Base-by-base conservation (phyloP, 2,888 invertebrate genomes). In the Liposcelis brunnea region DNA sequence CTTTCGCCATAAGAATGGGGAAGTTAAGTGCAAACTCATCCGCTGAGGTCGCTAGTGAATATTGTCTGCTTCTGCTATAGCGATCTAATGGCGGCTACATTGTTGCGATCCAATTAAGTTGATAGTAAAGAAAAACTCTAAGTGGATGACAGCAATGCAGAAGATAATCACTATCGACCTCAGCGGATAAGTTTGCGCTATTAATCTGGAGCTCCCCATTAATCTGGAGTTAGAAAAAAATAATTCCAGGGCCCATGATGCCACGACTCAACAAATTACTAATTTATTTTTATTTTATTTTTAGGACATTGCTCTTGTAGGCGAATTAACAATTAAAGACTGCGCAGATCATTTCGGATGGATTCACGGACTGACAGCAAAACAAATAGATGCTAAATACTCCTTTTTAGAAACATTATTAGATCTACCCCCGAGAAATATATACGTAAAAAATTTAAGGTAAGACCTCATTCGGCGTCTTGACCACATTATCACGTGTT, bases 331-430 rank as follows among this genome's bases (percentile, higher is more conserved):
- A 4, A 80, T 90, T 0, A 74, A 76, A 46, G 87, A 85, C 55
- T 86, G 86, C 0, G 70, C 93, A 33, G 77, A 73, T 56, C 91
- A 86, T 62, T 93, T 91, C 64, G 91, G 90, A 0, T 68, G 81
- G 36, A 77, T 93, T 49, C 83, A 84, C 58, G 81, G 84, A 10
- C 77, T 91, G 73, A 67, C 70, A 1, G 46, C 53, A n/a, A 45
- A 54, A 10, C 54, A 60, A 46, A 60, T 68, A 42, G 51, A 68
- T n/a, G 73, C 77, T 34, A 68, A 80, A 46, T 81, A 76, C 57
- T 64, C 69, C 45, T 73, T 80, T 56, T 69, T 90, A 19, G 67
- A 75, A 32, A 70, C 75, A 31, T 67, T 90, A 16, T 65, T 91
- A 7, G 80, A 87, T 36, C 61, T 91, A 49, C 86, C 90, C 5